Percentiles rank a stretch among this genome's conserved stretches.
Evolutionary conservation across 2,113 vertebrate genomes (phyloP).

Genomic region (Python bivittatus): DNA sequence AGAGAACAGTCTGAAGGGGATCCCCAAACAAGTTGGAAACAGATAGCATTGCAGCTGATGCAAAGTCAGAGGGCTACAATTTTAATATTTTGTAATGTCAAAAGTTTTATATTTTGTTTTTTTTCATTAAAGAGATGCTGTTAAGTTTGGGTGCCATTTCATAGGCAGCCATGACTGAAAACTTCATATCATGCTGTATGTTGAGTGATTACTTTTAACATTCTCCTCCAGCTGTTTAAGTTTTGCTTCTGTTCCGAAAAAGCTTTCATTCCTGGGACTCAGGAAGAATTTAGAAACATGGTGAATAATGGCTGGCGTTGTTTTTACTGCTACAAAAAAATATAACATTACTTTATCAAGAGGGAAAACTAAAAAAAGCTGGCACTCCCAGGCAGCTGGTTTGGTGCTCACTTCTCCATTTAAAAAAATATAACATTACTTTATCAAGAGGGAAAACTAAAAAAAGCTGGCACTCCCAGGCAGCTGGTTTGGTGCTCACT

Average conservation of each 20-base stretch:
- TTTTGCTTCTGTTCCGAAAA: not conserved
- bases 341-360: not conserved
- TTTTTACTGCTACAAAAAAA: not conserved
- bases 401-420: not conserved
- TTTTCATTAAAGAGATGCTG: not conserved
- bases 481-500: not conserved
- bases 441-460: not conserved
- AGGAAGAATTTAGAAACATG: not conserved
- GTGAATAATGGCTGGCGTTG: not conserved
- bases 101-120: not conserved
- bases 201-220: not conserved
- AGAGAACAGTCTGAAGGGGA: no score
- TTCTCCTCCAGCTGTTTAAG: not conserved
- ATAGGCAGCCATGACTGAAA: not conserved
- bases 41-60: not conserved
- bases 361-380: not conserved
- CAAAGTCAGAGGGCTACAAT: not conserved
- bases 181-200: not conserved
- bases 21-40: not conserved
- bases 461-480: not conserved
- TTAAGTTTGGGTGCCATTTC: not conserved
- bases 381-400: not conserved
- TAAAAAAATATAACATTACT: not conserved
- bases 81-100: not conserved
- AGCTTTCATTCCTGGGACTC: not conserved